Evolutionary conservation across 1,140 invertebrate species (phyloP).

Genomic region (Artemia franciscana): DNA sequence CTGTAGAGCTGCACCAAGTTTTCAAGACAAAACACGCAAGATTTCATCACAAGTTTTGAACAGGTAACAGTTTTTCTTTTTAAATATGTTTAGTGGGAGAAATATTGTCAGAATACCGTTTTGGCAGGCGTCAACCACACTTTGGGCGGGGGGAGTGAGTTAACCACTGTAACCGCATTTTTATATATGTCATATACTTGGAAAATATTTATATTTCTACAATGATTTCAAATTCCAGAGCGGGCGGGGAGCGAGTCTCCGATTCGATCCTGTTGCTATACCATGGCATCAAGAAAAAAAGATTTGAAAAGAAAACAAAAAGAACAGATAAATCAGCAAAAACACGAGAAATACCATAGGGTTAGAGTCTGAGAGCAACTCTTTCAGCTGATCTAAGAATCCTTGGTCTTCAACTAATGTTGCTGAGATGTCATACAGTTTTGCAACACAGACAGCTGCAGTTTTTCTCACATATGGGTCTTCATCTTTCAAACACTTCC

Average conservation of each 20-base stretch:
- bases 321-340: slow-evolving; percentile 2
- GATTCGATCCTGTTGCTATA: not conserved
- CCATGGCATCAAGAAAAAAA: not conserved
- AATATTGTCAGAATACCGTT: too few species aligned
- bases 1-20: too few species aligned
- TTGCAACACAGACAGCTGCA: slow-evolving; percentile 96
- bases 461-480: slow-evolving; percentile 99
- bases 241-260: too few species aligned
- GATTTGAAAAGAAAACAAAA: slow-evolving; percentile 3
- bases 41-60: too few species aligned
- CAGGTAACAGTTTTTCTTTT: too few species aligned
- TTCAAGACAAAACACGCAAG: too few species aligned
- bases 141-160: too few species aligned
- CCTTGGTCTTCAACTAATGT: slow-evolving; percentile 94
- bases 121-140: too few species aligned
- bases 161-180: too few species aligned
- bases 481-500: slow-evolving; percentile 96
- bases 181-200: too few species aligned
- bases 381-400: slow-evolving; percentile 82
- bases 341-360: slow-evolving; percentile 94
- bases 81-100: too few species aligned
- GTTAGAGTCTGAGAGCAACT: slow-evolving; percentile 86
- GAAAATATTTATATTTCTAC: too few species aligned
- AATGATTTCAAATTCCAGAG: not conserved
- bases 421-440: slow-evolving; percentile 95